These are phyloP conservation scores for Hypsopygia costalis DNA, from an alignment of 2,888 invertebrate species.

Conservation along the genomic window DNA sequence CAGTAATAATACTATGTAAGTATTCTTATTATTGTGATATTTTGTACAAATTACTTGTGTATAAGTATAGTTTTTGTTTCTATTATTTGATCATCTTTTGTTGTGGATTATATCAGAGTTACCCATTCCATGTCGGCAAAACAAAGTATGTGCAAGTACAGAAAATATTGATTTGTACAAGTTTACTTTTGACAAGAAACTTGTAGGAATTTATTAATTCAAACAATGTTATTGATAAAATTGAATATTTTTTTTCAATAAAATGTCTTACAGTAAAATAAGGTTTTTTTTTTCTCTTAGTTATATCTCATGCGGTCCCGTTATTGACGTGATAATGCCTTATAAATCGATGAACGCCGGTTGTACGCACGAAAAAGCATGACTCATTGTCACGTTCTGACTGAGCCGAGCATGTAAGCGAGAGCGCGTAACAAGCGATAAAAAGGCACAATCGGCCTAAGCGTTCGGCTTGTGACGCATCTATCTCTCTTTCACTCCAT, in stretches of 20 bases:
- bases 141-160: slow-evolving; percentile 70
- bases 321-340: no score
- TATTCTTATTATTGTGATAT: slow-evolving; percentile 67
- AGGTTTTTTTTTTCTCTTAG: slow-evolving; percentile 29
- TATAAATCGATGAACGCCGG: no score
- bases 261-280: slow-evolving; percentile 49
- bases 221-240: slow-evolving; percentile 59
- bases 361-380: no score
- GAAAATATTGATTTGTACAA: slow-evolving; percentile 55
- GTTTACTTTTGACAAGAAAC: slow-evolving; percentile 53
- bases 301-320: no score
- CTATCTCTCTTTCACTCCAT: no score
- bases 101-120: slow-evolving; percentile 27
- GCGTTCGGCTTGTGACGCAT: no score
- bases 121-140: slow-evolving; percentile 31
- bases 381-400: no score
- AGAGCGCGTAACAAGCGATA: no score
- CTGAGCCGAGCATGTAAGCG: no score
- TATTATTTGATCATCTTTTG: slow-evolving; percentile 23
- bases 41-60: slow-evolving; percentile 69
- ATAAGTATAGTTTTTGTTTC: slow-evolving; percentile 50
- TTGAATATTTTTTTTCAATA: slow-evolving; percentile 72
- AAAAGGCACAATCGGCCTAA: no score
- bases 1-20: slow-evolving; percentile 42
- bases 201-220: slow-evolving; percentile 54